Conservation (phyloP, 92 coral and sea anemone genomes). For the Porites cylindrica region DNA sequence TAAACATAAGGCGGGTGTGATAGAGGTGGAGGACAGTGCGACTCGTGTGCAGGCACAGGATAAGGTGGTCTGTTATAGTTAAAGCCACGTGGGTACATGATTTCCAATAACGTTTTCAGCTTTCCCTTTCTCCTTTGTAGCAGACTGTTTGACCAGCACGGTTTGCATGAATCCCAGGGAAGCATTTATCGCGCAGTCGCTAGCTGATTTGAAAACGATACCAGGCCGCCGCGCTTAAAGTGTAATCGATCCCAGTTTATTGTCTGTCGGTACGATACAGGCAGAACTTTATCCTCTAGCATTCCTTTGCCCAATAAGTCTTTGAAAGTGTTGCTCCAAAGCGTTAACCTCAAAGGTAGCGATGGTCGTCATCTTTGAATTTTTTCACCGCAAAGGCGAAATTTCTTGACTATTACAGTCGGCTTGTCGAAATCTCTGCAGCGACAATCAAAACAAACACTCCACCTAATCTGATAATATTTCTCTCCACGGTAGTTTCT, state of each 20-base stretch:
- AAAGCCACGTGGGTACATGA: constrained; percentile 79
- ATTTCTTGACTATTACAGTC: constrained; percentile 37
- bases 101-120: constrained; percentile 5
- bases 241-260: constrained; percentile 85
- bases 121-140: constrained; percentile 35
- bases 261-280: constrained; percentile 78
- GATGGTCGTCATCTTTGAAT: background rate
- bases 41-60: constrained; percentile 73
- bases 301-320: constrained; percentile 27
- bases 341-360: constrained; percentile 12
- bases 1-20: constrained; percentile 88
- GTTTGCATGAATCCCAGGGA: constrained; percentile 30
- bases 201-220: constrained; percentile 81
- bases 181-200: constrained; percentile 78
- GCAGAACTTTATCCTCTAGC: constrained; percentile 43
- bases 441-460: constrained; percentile 92
- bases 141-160: constrained; percentile 25
- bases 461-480: constrained; percentile 86
- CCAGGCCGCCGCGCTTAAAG: constrained; percentile 83
- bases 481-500: constrained; percentile 71
- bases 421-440: constrained; percentile 64
- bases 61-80: constrained; percentile 79
- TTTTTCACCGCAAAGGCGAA: constrained; percentile 16
- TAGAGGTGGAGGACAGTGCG: constrained; percentile 84
- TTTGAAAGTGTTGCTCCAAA: constrained; percentile 15